Conservation (phyloP, 2,888 invertebrate species). For the Disparrhopalites patrizii region DNA sequence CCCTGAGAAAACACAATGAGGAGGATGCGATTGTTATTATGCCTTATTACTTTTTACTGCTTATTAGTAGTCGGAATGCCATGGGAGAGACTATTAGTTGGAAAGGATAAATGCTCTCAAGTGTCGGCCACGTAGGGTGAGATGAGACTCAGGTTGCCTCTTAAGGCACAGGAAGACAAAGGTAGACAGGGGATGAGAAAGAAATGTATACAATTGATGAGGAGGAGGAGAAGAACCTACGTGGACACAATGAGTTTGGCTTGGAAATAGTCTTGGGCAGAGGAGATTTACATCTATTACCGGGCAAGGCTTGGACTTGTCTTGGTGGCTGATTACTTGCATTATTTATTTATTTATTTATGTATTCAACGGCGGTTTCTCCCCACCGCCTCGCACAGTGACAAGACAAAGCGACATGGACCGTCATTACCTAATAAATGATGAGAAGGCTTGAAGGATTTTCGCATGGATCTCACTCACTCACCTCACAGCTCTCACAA, state of each 20-base stretch:
- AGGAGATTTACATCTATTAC: conserved; percentile 8
- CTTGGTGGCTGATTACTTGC: conserved; percentile 13
- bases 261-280: no score
- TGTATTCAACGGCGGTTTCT: conserved; percentile 13
- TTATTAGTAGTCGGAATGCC: no score
- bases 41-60: no score
- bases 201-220: background rate
- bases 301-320: conserved; percentile 8
- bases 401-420: background rate
- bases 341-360: conserved; percentile 22
- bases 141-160: conserved; percentile 5
- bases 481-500: no score
- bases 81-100: no score
- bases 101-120: background rate
- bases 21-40: no score
- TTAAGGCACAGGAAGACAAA: no score
- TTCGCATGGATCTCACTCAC: no score
- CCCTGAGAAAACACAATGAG: no score
- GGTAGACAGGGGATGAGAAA: conserved; percentile 8
- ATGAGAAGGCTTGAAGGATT: no score
- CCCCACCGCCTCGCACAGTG: background rate
- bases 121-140: background rate
- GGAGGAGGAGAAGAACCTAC: background rate
- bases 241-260: conserved; percentile 13
- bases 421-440: no score